Evolutionary conservation across 2,888 invertebrate species (phyloP), one percentile per base, ranked within the genome.

Genomic region (Nycteola revayana): DNA sequence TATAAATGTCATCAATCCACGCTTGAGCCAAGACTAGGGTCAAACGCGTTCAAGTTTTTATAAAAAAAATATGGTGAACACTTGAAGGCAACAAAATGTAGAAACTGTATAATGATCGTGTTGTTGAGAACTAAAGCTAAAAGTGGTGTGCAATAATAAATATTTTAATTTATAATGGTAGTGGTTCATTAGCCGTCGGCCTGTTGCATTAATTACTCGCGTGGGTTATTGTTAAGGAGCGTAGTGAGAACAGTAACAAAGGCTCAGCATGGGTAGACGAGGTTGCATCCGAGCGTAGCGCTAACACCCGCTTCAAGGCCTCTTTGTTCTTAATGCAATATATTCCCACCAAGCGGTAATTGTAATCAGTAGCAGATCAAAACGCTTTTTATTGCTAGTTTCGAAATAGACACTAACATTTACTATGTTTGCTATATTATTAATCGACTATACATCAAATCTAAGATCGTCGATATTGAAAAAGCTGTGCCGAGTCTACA

Each of bases 271-370:
- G 55, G 60, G 61, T 59, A 60, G 60, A 55, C 40, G 54, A 58
- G 57, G 57, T 48, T 63, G 60, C 72, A 65, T 39, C 66, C 64
- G 49, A 66, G 61, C 74, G 74, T 75, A 60, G 67, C 70, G 69
- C 65, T 75, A 60, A 67, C 70, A 68, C 64, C 66, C 66, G 54
- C 59, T 56, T 63, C 80, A 83, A 80, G 82, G 79, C 67, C 73
- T 55, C 77, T 75, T 82, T 79, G 79, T 84, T 79, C 69, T 71
- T 69, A 70, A 70, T 68, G 71, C 75, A 75, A 70, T 72, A 65
- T 70, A 60, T 84, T 84, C 84, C 75, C 83, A 85, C 79, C 74
- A 68, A 75, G 65, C 67, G 61, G 71, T 76, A 75, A 76, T 71
- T 74, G 68, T 74, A 75, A 80, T 78, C 75, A 75, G 65, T 66